Evolutionary conservation across 2,797 vertebrate species (phyloP), one percentile per base, ranked within the genome.

Genomic region (Ciconia nigra): DNA sequence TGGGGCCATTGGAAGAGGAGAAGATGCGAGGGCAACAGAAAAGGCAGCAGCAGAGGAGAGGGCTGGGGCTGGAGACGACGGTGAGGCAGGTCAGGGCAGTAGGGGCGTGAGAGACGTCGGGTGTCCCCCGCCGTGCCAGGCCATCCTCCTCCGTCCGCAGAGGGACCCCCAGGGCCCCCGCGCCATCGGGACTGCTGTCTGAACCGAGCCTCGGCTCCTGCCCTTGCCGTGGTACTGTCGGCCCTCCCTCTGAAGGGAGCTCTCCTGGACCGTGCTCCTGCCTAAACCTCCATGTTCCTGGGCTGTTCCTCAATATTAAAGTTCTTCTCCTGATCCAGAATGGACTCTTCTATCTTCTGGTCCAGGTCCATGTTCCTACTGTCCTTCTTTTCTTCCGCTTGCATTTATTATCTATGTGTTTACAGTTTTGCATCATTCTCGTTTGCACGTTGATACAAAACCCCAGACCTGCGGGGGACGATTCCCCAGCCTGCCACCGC

Each of bases 381-480:
- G 25, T 10, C 51, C 63, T 46, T 44, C 67, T 65, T 57, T 35
- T 25, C 17, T 52, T 12, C 54, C 21, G 2, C 19, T 15, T 31
- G 55, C 7, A 0, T 31, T 84, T 42, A 5, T 15, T n/a, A 12
- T n/a, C 55, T 3, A 2, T 13, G 25, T 13, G 24, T 13, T 31
- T 16, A 3, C n/a, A 31, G 18, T 6, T 13, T 69, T 67, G 7
- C 55, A 11, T n/a, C 18, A 1, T 21, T 90, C 55, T 31, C 9
- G 0, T 9, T 25, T 37, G 28, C 62, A 41, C 5, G 4, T 7
- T 24, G 63, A 2, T 28, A 4, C 0, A 15, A 52, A 3, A 3
- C 73, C 33, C 44, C 4, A 10, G 19, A 46, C 3, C 49, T 28
- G 19, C 71, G n/a, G 72, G 77, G 41, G 13, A 8, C 5, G 35